Base-by-base conservation (phyloP, 2,888 invertebrate species). In the Ctenicera cuprea region DNA sequence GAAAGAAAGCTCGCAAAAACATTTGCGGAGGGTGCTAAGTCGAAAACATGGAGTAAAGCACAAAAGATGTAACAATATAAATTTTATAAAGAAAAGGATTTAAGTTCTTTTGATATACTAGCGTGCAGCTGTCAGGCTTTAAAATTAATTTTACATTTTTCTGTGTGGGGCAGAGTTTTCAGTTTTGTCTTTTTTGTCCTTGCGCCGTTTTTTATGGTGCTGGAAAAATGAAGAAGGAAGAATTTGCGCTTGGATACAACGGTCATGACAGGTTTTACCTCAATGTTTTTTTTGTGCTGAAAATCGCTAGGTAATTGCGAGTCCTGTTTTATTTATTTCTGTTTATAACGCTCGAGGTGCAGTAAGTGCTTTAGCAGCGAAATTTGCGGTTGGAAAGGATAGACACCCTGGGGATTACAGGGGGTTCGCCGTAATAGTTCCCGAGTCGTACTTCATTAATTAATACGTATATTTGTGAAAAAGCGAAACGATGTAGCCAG, bases 61-160 rank as follows among this genome's bases (percentile, higher is more conserved):
- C 70, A 70, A 70, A 70, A 63, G 70, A 70, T 70, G 70, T 70
- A 70, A 63, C 70, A 63, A 70, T 62, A 70, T 70, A 70, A 70
- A 63, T 70, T 70, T 70, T 63, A 63, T 69, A 59, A 70, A 70
- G 70, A 70, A 70, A 61, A 52, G 63, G 62, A 70, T 62, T 70
- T 63, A 70, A 70, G 62, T 70, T 50, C 70, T 52, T 63, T 70
- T 61, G 52, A 59, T 70, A 70, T 62, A 70, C 38, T 62, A 63
- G 22, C 37, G 48, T 62, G 70, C 70, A 70, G 48, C 70, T 70
- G 70, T 70, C 70, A 52, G n/a, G 70, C 22, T 70, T 50, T 70
- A 70, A 70, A 70, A 70, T 70, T 70, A 70, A 70, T 70, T 69
- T 69, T 30, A 22, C 37, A 38, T 70, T 70, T 62, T 62, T 57